A percentile compares a stretch with the other conserved stretches of the same genome.
Evolutionary conservation across 2,888 invertebrate species (phyloP).

Genomic region (Chymomyza procnemis): DNA sequence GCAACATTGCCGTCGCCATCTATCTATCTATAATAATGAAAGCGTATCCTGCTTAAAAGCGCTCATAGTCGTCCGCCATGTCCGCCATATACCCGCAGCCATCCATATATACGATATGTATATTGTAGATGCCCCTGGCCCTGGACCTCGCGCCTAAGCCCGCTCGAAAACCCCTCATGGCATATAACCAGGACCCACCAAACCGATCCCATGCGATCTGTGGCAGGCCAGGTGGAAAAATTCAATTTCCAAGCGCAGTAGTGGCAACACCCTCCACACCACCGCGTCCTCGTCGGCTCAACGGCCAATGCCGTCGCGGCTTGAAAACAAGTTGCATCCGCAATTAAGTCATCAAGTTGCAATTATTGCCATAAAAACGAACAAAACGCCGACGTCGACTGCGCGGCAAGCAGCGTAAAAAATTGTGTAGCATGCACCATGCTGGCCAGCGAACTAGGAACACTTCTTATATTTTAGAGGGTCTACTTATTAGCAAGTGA

Average conservation of each 20-base stretch:
- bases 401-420: slow-evolving; percentile 2
- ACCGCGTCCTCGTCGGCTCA: too few relatives aligned
- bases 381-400: slow-evolving; percentile 58
- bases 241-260: slow-evolving; percentile 64
- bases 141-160: too few relatives aligned
- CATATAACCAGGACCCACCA: not conserved
- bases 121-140: not conserved
- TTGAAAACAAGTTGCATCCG: slow-evolving; percentile 74
- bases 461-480: not conserved
- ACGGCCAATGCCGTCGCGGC: slow-evolving; percentile 33
- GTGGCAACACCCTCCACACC: slow-evolving; percentile 9
- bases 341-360: slow-evolving; percentile 73
- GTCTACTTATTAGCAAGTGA: not conserved
- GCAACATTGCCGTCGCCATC: not conserved
- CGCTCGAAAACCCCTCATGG: not conserved
- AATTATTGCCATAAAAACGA: slow-evolving; percentile 74
- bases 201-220: not conserved
- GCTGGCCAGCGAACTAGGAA: not conserved
- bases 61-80: slow-evolving; percentile 7
- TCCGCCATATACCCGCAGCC: not conserved
- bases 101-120: not conserved
- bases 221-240: slow-evolving; percentile 65
- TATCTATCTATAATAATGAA: slow-evolving; percentile 68
- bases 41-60: slow-evolving; percentile 70
- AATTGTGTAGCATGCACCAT: not conserved